Evolutionary conservation across 1,140 invertebrate species (phyloP).

Genomic region (Drosophila grimshawi): DNA sequence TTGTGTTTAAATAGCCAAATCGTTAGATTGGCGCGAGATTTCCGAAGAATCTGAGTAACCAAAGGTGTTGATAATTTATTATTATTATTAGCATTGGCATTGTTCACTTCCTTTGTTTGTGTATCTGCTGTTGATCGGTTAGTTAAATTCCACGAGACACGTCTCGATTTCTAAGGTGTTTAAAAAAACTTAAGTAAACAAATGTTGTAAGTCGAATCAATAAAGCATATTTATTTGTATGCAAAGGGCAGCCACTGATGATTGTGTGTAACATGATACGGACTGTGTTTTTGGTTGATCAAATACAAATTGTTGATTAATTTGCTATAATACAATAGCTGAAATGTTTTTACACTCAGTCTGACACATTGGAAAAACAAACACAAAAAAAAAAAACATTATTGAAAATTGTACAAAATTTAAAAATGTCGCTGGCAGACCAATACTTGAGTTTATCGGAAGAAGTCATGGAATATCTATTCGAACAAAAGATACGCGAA

Average conservation of each 20-base stretch:
- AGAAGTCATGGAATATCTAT: conserved; percentile 57
- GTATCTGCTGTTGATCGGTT: background rate
- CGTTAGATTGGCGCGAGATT: conserved; percentile 34
- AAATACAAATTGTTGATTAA: background rate
- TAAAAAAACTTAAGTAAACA: conserved; percentile 7
- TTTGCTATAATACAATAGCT: background rate
- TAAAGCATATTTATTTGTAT: conserved; percentile 12
- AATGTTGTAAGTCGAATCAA: conserved; percentile 3
- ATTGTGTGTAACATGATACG: background rate
- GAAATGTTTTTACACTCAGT: background rate
- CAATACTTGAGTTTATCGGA: conserved; percentile 38
- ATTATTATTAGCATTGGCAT: conserved; percentile 71
- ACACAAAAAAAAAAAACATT: conserved; percentile 20
- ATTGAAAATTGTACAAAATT: conserved; percentile 8
- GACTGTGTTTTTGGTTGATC: background rate
- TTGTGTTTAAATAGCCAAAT: conserved; percentile 60
- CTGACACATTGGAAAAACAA: conserved; percentile 12
- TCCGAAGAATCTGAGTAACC: conserved; percentile 33
- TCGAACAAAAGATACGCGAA: conserved; percentile 52
- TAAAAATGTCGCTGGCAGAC: conserved; percentile 28
- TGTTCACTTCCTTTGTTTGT: conserved; percentile 42
- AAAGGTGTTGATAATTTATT: conserved; percentile 77
- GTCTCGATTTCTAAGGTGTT: conserved; percentile 41
- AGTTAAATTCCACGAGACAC: conserved; percentile 9
- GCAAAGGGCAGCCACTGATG: background rate